These are phyloP conservation scores for Electrophaes corylata DNA, from an alignment of 2,888 invertebrate species.

Conservation along the genomic window DNA sequence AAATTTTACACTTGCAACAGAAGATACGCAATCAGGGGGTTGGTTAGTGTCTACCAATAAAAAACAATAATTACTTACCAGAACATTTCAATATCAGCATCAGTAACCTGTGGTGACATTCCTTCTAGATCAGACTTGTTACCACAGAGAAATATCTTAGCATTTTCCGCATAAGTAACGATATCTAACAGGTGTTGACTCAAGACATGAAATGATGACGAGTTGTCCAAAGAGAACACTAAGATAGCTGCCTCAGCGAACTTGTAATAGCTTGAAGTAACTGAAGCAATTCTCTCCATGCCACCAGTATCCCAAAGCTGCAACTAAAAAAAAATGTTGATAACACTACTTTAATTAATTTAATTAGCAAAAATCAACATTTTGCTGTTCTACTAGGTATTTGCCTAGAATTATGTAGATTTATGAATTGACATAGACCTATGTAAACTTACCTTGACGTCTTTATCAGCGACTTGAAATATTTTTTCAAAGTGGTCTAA, in stretches of 20 bases:
- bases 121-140: conserved; percentile 94
- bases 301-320: conserved; percentile 99
- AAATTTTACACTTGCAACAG: too few relatives aligned
- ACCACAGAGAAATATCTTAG: conserved; percentile 97
- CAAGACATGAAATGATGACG: conserved; percentile 95
- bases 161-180: conserved; percentile 96
- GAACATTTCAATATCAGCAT: conserved; percentile 94
- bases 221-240: conserved; percentile 95
- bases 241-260: conserved; percentile 97
- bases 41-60: not conserved
- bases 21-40: too few relatives aligned
- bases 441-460: conserved; percentile 86
- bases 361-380: conserved; percentile 24
- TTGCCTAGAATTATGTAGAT: too few relatives aligned
- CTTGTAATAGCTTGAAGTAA: conserved; percentile 97
- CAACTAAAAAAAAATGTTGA: conserved; percentile 83
- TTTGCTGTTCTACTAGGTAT: too few relatives aligned
- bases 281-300: conserved; percentile 97
- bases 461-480: conserved; percentile 89
- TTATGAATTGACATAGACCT: not conserved
- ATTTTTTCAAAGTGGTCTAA: conserved; percentile 95
- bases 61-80: conserved; percentile 77
- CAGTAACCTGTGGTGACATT: conserved; percentile 90
- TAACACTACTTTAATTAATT: conserved; percentile 22
- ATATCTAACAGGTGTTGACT: conserved; percentile 97